These are phyloP conservation scores for Pectinophora gossypiella DNA, from an alignment of 1,140 invertebrate species.

Conservation along the genomic window DNA sequence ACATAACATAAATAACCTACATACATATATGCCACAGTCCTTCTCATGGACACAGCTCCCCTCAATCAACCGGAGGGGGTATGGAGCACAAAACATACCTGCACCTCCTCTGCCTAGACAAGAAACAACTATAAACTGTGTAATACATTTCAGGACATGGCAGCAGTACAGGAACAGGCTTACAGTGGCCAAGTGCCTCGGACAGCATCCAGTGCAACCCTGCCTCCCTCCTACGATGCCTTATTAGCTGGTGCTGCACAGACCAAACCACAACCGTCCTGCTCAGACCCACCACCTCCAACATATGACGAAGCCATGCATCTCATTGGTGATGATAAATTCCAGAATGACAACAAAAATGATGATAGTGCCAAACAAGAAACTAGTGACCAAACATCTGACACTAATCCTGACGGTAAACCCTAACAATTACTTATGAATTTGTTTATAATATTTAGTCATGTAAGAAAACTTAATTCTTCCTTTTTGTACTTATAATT, in stretches of 20 bases:
- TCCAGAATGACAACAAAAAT: constrained; percentile 42
- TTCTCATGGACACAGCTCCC: no score
- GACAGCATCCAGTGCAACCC: constrained; percentile 74
- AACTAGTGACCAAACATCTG: constrained; percentile 42
- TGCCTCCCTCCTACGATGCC: constrained; percentile 77
- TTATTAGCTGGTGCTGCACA: constrained; percentile 59
- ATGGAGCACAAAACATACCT: no score
- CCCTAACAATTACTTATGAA: constrained; percentile 31
- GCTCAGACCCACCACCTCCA: constrained; percentile 75
- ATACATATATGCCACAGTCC: no score
- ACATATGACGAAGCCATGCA: constrained; percentile 79
- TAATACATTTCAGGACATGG: constrained; percentile 69
- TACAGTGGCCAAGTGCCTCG: constrained; percentile 63
- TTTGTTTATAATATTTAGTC: constrained; percentile 28
- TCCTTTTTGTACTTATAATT: constrained; percentile 65
- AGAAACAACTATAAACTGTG: no score
- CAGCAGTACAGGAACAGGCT: constrained; percentile 69
- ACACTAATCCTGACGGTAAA: constrained; percentile 44
- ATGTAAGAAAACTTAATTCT: constrained; percentile 54
- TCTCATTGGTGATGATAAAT: constrained; percentile 72
- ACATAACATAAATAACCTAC: no score
- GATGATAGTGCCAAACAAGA: constrained; percentile 52
- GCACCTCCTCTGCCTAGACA: no score
- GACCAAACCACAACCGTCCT: constrained; percentile 61
- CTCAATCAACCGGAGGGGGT: no score